Base-by-base conservation (phyloP, 2,888 invertebrate genomes). In the Gonocerus acuteangulatus region DNA sequence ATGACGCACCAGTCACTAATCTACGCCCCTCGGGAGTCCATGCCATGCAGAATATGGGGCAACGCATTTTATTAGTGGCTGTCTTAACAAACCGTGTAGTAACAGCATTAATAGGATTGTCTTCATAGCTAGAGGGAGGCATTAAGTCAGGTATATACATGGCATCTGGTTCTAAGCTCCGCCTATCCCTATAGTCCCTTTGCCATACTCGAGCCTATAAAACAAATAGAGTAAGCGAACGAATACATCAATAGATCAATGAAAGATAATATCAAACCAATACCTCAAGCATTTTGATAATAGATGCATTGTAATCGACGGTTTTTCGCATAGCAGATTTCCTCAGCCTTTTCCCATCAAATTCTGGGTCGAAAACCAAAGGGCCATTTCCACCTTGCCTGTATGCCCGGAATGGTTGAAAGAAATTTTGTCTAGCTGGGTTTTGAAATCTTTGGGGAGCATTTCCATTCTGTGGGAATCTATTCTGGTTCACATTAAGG, bases 21-120 rank as follows among this genome's bases (percentile, higher is more conserved):
- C 99, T 83, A 67, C 99, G 83, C 13, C 99, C 99, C 77, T 99
- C 99, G 0, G 99, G 99, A 4, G 99, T 99, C 99, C 99, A 99
- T 13, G 95, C 93, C 73, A 99, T 87, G 70, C 95, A 94, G 75
- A 99, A 99, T 71, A 99, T 95, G 0, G 99, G 99, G 78, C 99
- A 99, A 69, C 96, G 83, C 88, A 97, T 95, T 81, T 99, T 99
- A 76, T 99, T 99, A 60, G 96, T 97, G 7, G 99, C 97, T n/a
- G 96, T 95, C 76, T 99, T 89, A 6, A 99, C 96, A 76, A 96
- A 97, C 71, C 95, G 80, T 45, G 89, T 89, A 2, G 94, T 92
- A 13, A 94, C 93, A 68, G 95, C 91, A 78, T 99, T 99, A 69
- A 94, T 94, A 2, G 97, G 93, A 76, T 94, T 94, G 73, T 97